Conservation (phyloP, 2,888 invertebrate species). For the Synanthedon tipuliformis region DNA sequence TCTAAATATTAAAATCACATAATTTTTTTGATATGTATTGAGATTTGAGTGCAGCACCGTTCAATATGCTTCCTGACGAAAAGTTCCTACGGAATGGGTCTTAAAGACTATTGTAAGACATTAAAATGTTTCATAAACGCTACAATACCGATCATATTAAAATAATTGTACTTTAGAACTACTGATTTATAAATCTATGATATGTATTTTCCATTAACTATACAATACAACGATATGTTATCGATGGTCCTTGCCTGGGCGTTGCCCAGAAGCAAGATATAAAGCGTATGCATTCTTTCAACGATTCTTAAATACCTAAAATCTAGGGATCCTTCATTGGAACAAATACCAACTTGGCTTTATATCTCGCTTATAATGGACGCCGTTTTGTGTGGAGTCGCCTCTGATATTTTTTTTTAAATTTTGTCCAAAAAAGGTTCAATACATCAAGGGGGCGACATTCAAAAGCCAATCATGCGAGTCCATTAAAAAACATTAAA, state of each 20-base stretch:
- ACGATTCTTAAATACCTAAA: slow-evolving; percentile 41
- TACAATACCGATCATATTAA: slow-evolving; percentile 65
- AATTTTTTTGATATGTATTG: slow-evolving; percentile 58
- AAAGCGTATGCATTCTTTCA: slow-evolving; percentile 67
- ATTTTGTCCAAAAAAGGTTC: slow-evolving; percentile 15
- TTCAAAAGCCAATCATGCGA: slow-evolving; percentile 28
- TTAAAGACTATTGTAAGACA: slow-evolving; percentile 13
- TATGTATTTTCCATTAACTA: slow-evolving; percentile 45
- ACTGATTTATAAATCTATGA: slow-evolving; percentile 47
- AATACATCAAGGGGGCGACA: slow-evolving; percentile 34
- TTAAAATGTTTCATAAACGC: slow-evolving; percentile 52
- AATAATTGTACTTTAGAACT: slow-evolving; percentile 63
- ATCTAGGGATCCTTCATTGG: slow-evolving; percentile 33
- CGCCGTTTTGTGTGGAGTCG: slow-evolving; percentile 54
- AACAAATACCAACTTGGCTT: slow-evolving; percentile 45
- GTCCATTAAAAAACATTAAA: slow-evolving; percentile 4
- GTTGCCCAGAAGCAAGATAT: slow-evolving; percentile 65
- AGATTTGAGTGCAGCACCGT: slow-evolving; percentile 52
- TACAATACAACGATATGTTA: slow-evolving; percentile 55
- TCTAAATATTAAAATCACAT: slow-evolving; percentile 51
- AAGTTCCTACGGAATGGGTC: slow-evolving; percentile 33
- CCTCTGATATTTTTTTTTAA: slow-evolving; percentile 46
- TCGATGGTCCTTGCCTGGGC: slow-evolving; percentile 65
- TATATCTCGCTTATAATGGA: slow-evolving; percentile 65
- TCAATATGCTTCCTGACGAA: slow-evolving; percentile 31